Evolutionary conservation across 1,140 invertebrate genomes (phyloP), one percentile per base, ranked within the genome.

Genomic region (fruit fly (Drosophila melanogaster)): DNA sequence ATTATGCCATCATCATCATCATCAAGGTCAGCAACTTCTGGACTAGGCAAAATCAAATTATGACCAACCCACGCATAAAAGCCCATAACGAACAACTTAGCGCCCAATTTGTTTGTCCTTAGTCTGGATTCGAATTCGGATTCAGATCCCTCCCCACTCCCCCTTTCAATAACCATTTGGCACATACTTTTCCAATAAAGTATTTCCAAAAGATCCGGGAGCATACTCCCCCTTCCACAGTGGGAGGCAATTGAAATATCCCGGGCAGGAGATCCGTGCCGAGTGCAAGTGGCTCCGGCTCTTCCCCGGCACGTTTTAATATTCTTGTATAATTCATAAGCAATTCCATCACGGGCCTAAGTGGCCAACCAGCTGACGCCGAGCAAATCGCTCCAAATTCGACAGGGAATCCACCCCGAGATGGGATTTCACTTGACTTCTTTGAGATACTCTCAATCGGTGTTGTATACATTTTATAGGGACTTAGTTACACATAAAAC

Each of bases 271-370:
- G 41, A 65, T 40, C 17, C 33, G 12, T 30, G 61, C 17, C 66
- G 54, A 49, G 65, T 55, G 58, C 67, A 54, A 59, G 51, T 40
- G 62, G 56, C 43, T 77, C 40, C 30, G 7, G 30, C 30, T 47
- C 61, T 11, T 4, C 15, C 15, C 24, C 57, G 80, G 80, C 85
- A 90, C 85, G 80, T 85, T 91, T 89, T 91, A 90, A 91, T 91
- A 89, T 91, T 83, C 90, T 91, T 91, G 85, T 91, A 90, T 91
- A 91, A 91, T 91, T 91, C 90, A 91, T 91, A 91, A 91, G 90
- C 80, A 89, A 91, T 91, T 91, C 90, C 81, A 91, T 91, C 86
- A 91, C 79, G 75, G 81, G 84, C 84, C 90, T 91, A 91, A 91
- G 90, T 91, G 90, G 90, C 86, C 83, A 87, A 74, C 79, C 79